Base-by-base conservation (phyloP, 2,113 vertebrate species). In the Gambusia affinis region DNA sequence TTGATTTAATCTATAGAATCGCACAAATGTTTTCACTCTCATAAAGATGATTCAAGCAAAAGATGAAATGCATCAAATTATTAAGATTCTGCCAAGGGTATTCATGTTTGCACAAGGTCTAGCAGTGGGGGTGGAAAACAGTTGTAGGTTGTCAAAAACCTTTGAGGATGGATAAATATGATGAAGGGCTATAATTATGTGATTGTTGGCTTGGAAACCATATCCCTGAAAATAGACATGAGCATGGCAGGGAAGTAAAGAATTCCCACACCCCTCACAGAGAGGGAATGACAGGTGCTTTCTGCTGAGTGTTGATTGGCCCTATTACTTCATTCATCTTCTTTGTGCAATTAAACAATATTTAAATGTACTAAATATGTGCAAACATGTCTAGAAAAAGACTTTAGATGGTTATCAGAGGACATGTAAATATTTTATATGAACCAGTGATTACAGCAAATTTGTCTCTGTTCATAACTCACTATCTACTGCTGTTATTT, bases 101-200 rank as follows among this genome's bases (percentile, higher is more conserved):
- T 89, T 85, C 73, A 68, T 91, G 85, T 89, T 88, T 90, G 78
- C 87, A 80, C 82, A 89, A 80, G 75, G 86, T 89, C 92, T 88
- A 92, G 78, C 85, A 67, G 72, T 82, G 86, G 80, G 88, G 92
- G 84, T 82, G 89, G 78, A 81, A 87, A 90, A 91, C 86, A 89
- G 91, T 91, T 91, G 89, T 86, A 86, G 84, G 89, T 89, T 90
- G 89, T 93, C 93, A 92, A 80, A 84, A 90, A 91, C 78, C 81
- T 89, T 91, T 89, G 80, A 90, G 78, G 85, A 90, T 91, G 86
- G 87, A 92, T 92, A 90, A 89, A 93, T 88, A 87, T 90, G 90
- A 91, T 89, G 88, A 88, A 90, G 92, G 88, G 85, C 86, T 85
- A 89, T 92, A 94, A 93, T 94, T 92, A 92, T 84, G 84, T 89